phyloP scores from a whole-genome alignment of 1,140 invertebrate species.

The Hylaeus volcanicus region DNA sequence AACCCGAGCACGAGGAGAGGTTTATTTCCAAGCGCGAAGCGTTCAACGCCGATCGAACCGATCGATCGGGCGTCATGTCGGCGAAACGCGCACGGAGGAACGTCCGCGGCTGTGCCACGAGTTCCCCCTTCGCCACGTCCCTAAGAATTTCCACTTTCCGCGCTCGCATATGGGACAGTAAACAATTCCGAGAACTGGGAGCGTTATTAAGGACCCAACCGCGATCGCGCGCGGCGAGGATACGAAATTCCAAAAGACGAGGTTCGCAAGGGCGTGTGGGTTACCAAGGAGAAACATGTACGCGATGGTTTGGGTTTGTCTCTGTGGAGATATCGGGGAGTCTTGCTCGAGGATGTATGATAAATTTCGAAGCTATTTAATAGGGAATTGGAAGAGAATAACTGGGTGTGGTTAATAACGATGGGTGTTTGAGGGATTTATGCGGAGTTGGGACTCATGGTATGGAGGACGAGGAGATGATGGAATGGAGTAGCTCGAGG shows the following conservation, averaged over 20 bases:
- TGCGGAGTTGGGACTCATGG: too few relatives aligned
- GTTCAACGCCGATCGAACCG: conserved; percentile 43
- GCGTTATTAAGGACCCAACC: not conserved
- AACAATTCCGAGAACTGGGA: not conserved
- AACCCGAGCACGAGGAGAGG: not conserved
- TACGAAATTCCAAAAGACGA: too few relatives aligned
- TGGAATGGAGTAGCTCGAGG: not conserved
- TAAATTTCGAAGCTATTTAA: too few relatives aligned
- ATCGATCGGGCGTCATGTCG: conserved; percentile 64
- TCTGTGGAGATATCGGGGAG: too few relatives aligned
- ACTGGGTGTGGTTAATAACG: conserved; percentile 57
- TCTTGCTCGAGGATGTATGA: too few relatives aligned
- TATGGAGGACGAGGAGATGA: not conserved
- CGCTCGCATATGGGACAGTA: conserved; percentile 1
- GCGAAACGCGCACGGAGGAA: conserved; percentile 53
- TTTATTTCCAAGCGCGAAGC: not conserved
- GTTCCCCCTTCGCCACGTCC: conserved; percentile 1
- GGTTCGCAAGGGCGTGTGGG: conserved; percentile 37
- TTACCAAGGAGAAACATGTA: conserved; percentile 62
- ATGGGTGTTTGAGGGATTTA: too few relatives aligned
- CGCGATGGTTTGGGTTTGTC: too few relatives aligned
- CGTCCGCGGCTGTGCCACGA: conserved; percentile 7
- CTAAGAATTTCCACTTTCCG: not conserved
- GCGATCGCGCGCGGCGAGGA: too few relatives aligned
- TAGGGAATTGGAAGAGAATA: not conserved